Evolutionary conservation across 2,113 vertebrate species (phyloP).

Genomic region (Gnathonemus longibarbis): DNA sequence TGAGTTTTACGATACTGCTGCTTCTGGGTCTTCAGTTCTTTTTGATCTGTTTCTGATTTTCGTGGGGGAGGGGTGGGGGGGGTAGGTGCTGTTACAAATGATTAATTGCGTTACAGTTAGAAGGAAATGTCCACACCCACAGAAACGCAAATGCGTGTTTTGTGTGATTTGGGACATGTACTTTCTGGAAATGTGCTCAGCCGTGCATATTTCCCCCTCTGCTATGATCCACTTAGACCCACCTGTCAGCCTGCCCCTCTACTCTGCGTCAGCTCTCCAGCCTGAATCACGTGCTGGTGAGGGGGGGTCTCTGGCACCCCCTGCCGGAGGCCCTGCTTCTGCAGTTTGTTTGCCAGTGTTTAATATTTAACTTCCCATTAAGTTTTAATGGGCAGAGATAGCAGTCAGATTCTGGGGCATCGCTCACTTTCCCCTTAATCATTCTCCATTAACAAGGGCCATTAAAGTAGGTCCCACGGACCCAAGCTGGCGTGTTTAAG

Average conservation of each 20-base stretch:
- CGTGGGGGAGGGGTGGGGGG: background rate
- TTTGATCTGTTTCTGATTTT: background rate
- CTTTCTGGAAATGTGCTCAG: background rate
- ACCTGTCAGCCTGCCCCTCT: conserved; percentile 28
- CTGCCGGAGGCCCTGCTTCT: background rate
- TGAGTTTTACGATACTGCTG: background rate
- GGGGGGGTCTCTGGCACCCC: background rate
- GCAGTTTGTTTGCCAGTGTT: conserved; percentile 26
- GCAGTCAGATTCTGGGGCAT: conserved; percentile 14
- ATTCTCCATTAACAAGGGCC: background rate
- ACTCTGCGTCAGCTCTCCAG: conserved; percentile 15
- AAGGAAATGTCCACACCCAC: background rate
- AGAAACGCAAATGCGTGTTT: background rate
- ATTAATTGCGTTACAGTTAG: background rate
- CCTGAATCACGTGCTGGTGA: background rate
- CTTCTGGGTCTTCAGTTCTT: background rate
- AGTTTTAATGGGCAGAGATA: conserved; percentile 42
- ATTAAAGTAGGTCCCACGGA: conserved; percentile 51
- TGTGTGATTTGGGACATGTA: background rate
- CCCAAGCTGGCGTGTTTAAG: conserved; percentile 24
- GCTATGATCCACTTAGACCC: conserved; percentile 21
- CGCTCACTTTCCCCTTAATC: background rate
- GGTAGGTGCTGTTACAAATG: background rate
- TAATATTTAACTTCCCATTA: conserved; percentile 60
- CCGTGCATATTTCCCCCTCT: conserved; percentile 7